Evolutionary conservation across 2,888 invertebrate genomes (phyloP).

Genomic region (Tuberolachnus salignus): DNA sequence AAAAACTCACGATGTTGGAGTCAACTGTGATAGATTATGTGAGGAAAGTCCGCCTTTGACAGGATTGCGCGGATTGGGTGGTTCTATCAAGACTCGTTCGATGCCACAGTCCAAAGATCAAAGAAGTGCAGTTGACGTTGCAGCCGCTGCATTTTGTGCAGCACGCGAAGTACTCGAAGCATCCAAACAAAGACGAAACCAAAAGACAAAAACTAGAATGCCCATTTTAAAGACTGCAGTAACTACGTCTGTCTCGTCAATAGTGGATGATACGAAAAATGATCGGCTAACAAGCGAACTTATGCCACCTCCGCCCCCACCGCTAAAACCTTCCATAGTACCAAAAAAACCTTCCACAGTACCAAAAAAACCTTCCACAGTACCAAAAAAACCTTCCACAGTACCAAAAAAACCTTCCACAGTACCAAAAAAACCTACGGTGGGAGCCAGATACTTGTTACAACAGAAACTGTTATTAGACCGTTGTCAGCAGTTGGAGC

Average conservation of each 20-base stretch:
- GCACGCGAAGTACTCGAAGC: conserved; percentile 25
- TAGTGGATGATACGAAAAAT: background rate
- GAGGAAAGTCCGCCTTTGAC: background rate
- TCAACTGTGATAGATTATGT: background rate
- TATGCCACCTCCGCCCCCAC: conserved; percentile 23
- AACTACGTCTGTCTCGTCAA: background rate
- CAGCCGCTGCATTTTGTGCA: conserved; percentile 23
- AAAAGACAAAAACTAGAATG: background rate
- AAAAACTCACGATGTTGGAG: background rate
- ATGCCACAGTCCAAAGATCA: background rate
- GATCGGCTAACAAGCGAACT: conserved; percentile 1
- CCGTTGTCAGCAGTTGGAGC: conserved; percentile 1
- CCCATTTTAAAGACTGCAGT: background rate
- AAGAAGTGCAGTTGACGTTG: background rate
- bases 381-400: background rate
- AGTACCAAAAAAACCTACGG: background rate
- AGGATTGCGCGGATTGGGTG: background rate
- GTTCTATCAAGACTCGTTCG: background rate
- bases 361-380: background rate
- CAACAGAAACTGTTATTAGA: conserved; percentile 11
- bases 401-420: background rate
- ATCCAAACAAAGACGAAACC: background rate
- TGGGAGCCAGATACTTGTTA: conserved; percentile 5
- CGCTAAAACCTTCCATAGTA: background rate
- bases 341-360: background rate